These are phyloP conservation scores for Octodonta nipae DNA, from an alignment of 2,888 invertebrate species.

Conservation along the genomic window DNA sequence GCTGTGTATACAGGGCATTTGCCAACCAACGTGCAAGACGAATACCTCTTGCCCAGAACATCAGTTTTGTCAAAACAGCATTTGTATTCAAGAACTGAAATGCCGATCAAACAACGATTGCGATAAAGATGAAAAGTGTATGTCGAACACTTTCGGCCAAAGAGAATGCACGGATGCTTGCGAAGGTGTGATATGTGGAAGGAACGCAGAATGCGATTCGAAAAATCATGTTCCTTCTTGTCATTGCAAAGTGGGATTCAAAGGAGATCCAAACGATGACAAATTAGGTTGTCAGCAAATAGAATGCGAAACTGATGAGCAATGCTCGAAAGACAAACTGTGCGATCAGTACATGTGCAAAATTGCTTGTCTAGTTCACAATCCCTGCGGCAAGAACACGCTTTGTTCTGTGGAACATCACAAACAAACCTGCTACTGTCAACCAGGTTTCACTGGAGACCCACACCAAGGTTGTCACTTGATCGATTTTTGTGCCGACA, in stretches of 20 bases:
- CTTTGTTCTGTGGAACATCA: conserved; percentile 76
- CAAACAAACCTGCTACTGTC: conserved; percentile 66
- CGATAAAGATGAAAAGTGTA: conserved; percentile 56
- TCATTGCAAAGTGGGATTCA: conserved; percentile 64
- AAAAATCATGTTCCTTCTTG: conserved; percentile 63
- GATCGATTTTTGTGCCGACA: conserved; percentile 65
- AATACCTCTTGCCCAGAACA: conserved; percentile 74
- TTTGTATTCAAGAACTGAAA: conserved; percentile 70
- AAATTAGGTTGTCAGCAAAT: conserved; percentile 66
- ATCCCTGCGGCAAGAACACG: conserved; percentile 74
- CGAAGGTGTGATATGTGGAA: conserved; percentile 59
- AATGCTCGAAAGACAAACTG: conserved; percentile 70
- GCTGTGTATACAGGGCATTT: conserved; percentile 72
- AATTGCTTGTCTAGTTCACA: conserved; percentile 70
- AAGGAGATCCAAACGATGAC: conserved; percentile 59
- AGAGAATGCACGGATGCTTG: conserved; percentile 67
- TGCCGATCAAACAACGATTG: conserved; percentile 65
- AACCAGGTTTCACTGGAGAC: conserved; percentile 77
- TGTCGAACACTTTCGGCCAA: conserved; percentile 54
- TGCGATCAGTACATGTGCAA: conserved; percentile 75
- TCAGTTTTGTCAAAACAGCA: conserved; percentile 70
- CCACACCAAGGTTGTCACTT: conserved; percentile 55
- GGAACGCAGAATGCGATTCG: conserved; percentile 68
- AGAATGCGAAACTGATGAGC: conserved; percentile 56
- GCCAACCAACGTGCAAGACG: conserved; percentile 67